Evolutionary conservation across 2,113 vertebrate species (phyloP), one percentile per base, ranked within the genome.

Genomic region (Noturus placidus): DNA sequence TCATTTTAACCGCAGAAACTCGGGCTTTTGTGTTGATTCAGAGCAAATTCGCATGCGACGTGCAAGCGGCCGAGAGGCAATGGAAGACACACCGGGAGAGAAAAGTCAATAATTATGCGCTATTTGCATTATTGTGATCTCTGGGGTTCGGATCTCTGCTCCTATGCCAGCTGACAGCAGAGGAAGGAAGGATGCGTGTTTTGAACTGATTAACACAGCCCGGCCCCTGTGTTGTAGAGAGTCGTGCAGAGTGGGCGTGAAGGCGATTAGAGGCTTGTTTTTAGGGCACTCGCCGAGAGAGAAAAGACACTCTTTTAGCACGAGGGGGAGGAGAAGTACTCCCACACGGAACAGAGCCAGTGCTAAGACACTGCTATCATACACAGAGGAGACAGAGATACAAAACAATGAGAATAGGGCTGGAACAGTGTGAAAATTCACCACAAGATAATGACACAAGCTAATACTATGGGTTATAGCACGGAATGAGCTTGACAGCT

Each of bases 11-110:
- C 27, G 59, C 88, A 94, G 92, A 88, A 92, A 90, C 95, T 94
- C 92, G 92, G 93, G 91, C 89, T 91, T 92, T 92, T 93, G 93
- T 95, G 91, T 95, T 94, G 92, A 92, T 95, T 92, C 90, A 91
- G 25, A 56, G 59, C 52, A 59, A 85, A 87, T 46, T 33, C 35
- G 17, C 69, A 38, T 72, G 80, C 15, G 30, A 50, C 1, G 67
- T 35, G 22, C 65, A 33, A 38, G 50, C 17, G 27, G 80, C 84
- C 38, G 10, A 69, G 67, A 19, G 70, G 78, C 67, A 63, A 46
- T 57, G 59, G 84, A 81, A 80, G 54, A 57, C 54, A 63, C 56
- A 27, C n/a, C 20, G 22, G 5, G 46, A 42, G 46, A 30, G 46
- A 54, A 87, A 93, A 92, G 92, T 88, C 90, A 89, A 92, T 94